Conservation (phyloP, 2,888 invertebrate species). For the Athalia cordata region DNA sequence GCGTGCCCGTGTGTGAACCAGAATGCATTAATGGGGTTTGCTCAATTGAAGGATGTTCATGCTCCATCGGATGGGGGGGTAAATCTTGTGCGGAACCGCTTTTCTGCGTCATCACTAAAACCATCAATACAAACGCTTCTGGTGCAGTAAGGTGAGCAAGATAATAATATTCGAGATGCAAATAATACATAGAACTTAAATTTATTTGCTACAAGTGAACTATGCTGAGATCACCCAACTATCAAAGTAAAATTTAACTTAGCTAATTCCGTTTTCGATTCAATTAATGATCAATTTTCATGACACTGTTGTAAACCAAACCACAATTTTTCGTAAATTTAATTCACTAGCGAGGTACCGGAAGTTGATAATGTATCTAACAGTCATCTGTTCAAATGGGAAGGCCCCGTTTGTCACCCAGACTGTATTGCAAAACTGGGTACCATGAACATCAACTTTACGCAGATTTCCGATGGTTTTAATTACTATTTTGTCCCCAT, state of each 20-base stretch:
- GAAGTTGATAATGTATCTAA: background rate
- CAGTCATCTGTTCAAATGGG: background rate
- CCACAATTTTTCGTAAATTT: background rate
- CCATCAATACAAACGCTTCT: background rate
- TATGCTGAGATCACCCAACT: no score
- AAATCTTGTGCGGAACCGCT: conserved; percentile 53
- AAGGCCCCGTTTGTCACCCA: conserved; percentile 5
- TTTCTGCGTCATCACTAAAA: conserved; percentile 50
- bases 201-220: no score
- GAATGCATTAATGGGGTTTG: conserved; percentile 3
- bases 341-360: background rate
- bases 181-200: no score
- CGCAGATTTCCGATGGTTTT: background rate
- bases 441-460: background rate
- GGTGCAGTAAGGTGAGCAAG: background rate
- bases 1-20: background rate
- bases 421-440: background rate
- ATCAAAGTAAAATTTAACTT: no score
- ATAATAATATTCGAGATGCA: background rate
- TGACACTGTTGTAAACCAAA: no score
- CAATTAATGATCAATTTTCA: no score
- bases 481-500: background rate
- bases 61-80: conserved; percentile 62
- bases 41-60: conserved; percentile 49
- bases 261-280: no score